These are phyloP conservation scores for Neogale vison DNA, from an alignment of 2,113 vertebrate genomes.

Conservation along the genomic window DNA sequence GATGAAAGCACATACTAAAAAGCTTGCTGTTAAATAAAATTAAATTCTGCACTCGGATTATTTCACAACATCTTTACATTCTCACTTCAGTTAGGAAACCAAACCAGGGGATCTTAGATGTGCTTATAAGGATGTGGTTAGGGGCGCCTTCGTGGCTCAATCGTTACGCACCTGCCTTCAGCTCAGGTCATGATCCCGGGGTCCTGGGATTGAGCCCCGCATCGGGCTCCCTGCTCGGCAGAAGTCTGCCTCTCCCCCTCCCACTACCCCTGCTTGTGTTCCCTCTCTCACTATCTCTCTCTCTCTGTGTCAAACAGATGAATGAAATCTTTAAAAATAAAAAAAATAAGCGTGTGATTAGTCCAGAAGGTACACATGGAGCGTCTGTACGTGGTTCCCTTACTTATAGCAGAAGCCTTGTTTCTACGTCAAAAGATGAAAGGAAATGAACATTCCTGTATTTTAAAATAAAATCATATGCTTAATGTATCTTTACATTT, in stretches of 20 bases:
- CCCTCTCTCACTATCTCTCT: too few relatives aligned
- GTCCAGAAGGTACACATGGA: neutral
- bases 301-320: too few relatives aligned
- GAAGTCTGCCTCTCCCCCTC: too few relatives aligned
- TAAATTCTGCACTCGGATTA: neutral
- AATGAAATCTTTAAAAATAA: too few relatives aligned
- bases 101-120: neutral
- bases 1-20: constrained; percentile 24
- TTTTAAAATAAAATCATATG: neutral
- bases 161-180: too few relatives aligned
- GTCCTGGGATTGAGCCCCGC: too few relatives aligned
- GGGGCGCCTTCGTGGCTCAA: too few relatives aligned
- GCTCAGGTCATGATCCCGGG: too few relatives aligned
- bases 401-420: neutral
- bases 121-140: neutral
- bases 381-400: neutral
- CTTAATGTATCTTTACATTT: neutral
- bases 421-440: neutral
- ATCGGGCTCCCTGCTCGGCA: too few relatives aligned
- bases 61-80: neutral
- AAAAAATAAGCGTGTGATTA: neutral
- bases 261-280: too few relatives aligned
- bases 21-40: neutral
- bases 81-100: neutral
- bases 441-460: neutral